These are phyloP conservation scores for Lasioglossum albipes DNA, from an alignment of 1,140 invertebrate species.

Conservation along the genomic window DNA sequence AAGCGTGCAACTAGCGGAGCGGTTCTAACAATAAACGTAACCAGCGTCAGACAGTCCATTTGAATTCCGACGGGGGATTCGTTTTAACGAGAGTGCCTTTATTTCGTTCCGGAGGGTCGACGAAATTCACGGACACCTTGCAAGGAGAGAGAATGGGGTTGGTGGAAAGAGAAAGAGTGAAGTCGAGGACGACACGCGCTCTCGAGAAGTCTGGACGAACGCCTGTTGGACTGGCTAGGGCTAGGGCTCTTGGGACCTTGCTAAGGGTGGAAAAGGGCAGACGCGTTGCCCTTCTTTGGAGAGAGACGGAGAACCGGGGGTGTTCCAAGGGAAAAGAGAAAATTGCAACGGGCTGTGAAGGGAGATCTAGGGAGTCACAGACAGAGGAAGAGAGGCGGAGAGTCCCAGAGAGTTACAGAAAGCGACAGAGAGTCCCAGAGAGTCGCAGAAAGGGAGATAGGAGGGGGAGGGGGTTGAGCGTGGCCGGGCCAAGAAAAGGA, in stretches of 20 bases:
- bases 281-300: neutral
- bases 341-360: neutral
- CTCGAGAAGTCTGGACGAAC: conserved; percentile 15
- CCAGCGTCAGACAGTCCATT: neutral
- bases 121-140: conserved; percentile 48
- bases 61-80: conserved; percentile 26
- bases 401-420: too few species aligned
- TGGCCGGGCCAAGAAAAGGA: neutral
- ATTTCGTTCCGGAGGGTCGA: conserved; percentile 22
- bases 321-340: neutral
- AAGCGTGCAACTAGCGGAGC: neutral
- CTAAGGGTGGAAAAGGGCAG: neutral
- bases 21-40: neutral
- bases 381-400: too few species aligned
- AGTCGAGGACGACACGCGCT: conserved; percentile 41
- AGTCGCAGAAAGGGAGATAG: too few species aligned
- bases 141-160: conserved; percentile 13
- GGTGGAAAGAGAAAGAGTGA: neutral
- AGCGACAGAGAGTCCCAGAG: too few species aligned
- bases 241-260: neutral
- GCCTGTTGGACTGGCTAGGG: conserved; percentile 24
- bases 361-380: neutral
- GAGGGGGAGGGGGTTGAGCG: neutral
- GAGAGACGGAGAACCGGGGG: neutral
- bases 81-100: conserved; percentile 41